Evolutionary conservation across 35 echinoderm and acorn worm genomes (phyloP), one percentile per base, ranked within the genome.

Genomic region (Heliocidaris tuberculata): DNA sequence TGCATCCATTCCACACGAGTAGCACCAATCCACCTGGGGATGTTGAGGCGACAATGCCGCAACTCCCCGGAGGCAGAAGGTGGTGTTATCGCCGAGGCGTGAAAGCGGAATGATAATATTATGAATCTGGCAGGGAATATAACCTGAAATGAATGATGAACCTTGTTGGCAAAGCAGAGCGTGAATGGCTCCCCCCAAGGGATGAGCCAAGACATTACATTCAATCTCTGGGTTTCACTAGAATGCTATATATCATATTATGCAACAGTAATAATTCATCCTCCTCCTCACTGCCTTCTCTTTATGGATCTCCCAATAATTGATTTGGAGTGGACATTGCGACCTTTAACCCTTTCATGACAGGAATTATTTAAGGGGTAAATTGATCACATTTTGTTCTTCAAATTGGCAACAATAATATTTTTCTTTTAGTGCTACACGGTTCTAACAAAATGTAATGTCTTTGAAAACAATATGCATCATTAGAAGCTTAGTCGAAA

Each of bases 31-130:
- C 27, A 24, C 65, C 65, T 19, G 17, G 27, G 65, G 65, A 78
- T 78, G 65, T 78, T 78, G 27, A 78, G 65, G 65, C 27, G 65
- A 78, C 27, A 19, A 78, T 78, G 65, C 65, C 21, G 17, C 65
- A 78, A n/a, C 65, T 78, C 65, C 65, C 65, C 21, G 7, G 65
- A 7, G 65, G 27, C 6, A 27, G 21, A 78, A 27, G 65, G 21
- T n/a, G 65, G 27, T 78, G 7, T 27, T 78, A 78, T 29, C 27
- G 27, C 15, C 65, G 65, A 78, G 65, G 65, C 65, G 65, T 78
- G 65, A 29, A 78, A 78, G 65, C 17, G 65, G 65, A 78, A 78
- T 78, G 65, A 78, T 78, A 78, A 78, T n/a, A 78, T 78, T 78
- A 78, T n/a, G 65, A 19, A 78, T 78, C 65, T 78, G 65, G 65